Conservation (phyloP, 1,140 invertebrate species). For the Bombus breviceps region DNA sequence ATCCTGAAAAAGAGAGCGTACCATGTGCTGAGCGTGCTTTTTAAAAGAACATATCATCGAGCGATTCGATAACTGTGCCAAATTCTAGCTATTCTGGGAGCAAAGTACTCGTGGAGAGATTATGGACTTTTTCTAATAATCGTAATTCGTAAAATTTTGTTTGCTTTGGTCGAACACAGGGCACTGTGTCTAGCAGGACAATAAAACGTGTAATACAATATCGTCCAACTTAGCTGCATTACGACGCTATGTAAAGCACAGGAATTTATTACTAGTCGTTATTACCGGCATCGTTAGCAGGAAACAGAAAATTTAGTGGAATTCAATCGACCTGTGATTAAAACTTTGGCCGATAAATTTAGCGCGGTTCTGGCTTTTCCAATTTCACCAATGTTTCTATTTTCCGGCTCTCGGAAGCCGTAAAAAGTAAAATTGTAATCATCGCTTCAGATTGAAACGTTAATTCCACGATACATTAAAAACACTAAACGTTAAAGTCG, state of each 20-base stretch:
- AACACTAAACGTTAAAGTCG: too few relatives aligned
- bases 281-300: background rate
- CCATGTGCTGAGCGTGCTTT: conserved; percentile 5
- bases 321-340: background rate
- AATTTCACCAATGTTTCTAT: background rate
- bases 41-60: background rate
- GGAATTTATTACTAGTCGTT: too few relatives aligned
- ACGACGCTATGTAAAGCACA: background rate
- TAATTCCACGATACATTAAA: too few relatives aligned
- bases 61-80: background rate
- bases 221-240: background rate
- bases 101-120: background rate
- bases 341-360: background rate
- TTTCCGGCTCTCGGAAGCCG: too few relatives aligned
- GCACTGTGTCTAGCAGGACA: background rate
- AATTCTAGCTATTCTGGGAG: background rate
- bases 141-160: background rate
- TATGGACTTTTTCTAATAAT: background rate
- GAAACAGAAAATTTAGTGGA: background rate
- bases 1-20: conserved; percentile 33
- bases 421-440: background rate
- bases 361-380: background rate
- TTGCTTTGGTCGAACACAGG: too few relatives aligned
- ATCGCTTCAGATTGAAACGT: background rate
- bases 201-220: background rate